A percentile compares a stretch with the other conserved stretches of the same genome.
phyloP scores from a whole-genome alignment of 2,888 invertebrate genomes.

The Eutolmus rufibarbis region DNA sequence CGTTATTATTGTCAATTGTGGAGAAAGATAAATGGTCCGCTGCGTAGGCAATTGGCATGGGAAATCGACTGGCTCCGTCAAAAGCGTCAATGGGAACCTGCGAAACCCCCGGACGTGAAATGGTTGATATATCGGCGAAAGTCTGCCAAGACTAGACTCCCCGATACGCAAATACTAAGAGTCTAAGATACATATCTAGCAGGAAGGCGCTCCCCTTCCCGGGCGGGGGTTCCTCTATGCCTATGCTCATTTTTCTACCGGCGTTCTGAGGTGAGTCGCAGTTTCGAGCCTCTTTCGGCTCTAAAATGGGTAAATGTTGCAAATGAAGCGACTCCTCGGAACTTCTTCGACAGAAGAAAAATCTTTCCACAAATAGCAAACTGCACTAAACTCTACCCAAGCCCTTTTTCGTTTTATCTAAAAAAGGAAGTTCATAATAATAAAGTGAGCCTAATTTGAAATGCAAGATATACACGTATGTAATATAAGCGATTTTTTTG shows the following conservation, averaged over 20 bases:
- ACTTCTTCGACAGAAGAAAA: background rate
- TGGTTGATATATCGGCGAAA: conserved; percentile 20
- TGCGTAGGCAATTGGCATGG: conserved; percentile 46
- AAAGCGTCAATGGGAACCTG: conserved; percentile 18
- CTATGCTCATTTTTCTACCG: background rate
- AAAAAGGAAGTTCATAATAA: background rate
- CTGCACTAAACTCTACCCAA: background rate
- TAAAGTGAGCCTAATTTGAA: background rate
- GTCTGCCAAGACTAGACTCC: background rate
- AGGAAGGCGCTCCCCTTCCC: background rate
- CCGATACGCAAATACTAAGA: background rate
- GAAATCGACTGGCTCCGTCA: conserved; percentile 39
- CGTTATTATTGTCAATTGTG: conserved; percentile 47
- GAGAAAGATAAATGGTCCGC: conserved; percentile 43
- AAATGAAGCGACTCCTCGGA: background rate
- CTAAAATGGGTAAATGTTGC: background rate
- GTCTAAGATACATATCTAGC: background rate
- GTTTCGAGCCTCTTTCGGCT: background rate
- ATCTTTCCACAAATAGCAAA: background rate
- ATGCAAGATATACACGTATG: background rate
- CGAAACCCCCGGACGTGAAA: background rate
- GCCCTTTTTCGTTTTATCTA: background rate
- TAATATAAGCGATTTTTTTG: too few species aligned
- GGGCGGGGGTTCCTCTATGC: background rate
- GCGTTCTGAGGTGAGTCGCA: background rate